These are phyloP conservation scores for Hyla sarda DNA, from an alignment of 2,113 vertebrate genomes.

Conservation along the genomic window DNA sequence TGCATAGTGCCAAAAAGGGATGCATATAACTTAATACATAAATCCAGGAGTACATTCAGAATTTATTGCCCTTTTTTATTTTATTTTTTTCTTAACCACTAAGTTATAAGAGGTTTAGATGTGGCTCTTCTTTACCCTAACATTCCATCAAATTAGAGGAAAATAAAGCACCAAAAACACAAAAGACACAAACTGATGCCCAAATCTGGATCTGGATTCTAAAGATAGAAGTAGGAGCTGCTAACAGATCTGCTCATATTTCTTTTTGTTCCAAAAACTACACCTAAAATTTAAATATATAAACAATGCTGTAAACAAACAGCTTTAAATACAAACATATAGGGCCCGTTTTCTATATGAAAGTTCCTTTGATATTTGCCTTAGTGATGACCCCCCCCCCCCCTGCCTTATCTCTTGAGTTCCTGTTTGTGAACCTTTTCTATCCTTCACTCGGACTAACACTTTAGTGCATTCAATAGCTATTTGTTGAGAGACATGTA, in stretches of 20 bases:
- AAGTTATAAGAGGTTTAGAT: too few relatives aligned
- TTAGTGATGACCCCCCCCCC: background rate
- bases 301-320: background rate
- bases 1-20: too few relatives aligned
- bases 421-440: constrained; percentile 21
- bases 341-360: background rate
- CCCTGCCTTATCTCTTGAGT: background rate
- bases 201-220: background rate
- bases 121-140: too few relatives aligned
- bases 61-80: too few relatives aligned
- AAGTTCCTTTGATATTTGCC: background rate
- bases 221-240: background rate
- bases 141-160: too few relatives aligned
- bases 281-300: background rate
- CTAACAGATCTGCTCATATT: background rate
- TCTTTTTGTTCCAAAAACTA: background rate
- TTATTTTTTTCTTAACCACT: too few relatives aligned
- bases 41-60: too few relatives aligned
- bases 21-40: too few relatives aligned
- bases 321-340: background rate
- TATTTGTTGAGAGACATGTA: constrained; percentile 34
- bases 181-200: background rate
- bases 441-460: background rate
- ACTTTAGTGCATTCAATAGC: constrained; percentile 40
- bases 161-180: too few relatives aligned